Evolutionary conservation across 2,888 invertebrate species (phyloP).

Genomic region (Zygaena filipendulae): DNA sequence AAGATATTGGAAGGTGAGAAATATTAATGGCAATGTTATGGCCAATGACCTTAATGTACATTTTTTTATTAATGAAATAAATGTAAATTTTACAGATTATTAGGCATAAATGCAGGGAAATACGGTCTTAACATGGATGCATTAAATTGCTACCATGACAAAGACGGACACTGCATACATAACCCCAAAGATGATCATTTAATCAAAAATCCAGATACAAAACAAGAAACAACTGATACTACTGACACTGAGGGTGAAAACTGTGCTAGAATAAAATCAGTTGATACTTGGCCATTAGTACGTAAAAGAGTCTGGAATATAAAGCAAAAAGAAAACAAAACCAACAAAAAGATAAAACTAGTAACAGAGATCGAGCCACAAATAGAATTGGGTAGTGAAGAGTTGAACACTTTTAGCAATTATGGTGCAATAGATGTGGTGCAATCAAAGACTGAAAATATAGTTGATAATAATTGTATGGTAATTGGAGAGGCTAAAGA

Average conservation of each 20-base stretch:
- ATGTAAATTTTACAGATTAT: slow-evolving; percentile 26
- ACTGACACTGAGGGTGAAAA: slow-evolving; percentile 32
- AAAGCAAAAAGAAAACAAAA: slow-evolving; percentile 12
- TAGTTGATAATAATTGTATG: slow-evolving; percentile 11
- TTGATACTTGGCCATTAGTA: slow-evolving; percentile 43
- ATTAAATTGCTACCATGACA: slow-evolving; percentile 45
- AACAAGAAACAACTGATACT: slow-evolving; percentile 23
- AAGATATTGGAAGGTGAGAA: slow-evolving; percentile 44
- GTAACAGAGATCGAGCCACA: slow-evolving; percentile 20
- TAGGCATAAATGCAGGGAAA: slow-evolving; percentile 48
- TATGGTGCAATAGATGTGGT: slow-evolving; percentile 5
- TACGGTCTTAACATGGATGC: slow-evolving; percentile 49
- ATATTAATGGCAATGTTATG: too few relatives aligned
- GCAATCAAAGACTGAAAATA: slow-evolving; percentile 4
- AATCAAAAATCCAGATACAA: slow-evolving; percentile 20
- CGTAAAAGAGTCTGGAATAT: slow-evolving; percentile 33
- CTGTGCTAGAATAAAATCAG: slow-evolving; percentile 42
- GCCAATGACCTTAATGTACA: background rate
- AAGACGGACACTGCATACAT: slow-evolving; percentile 45
- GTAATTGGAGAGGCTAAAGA: slow-evolving; percentile 5
- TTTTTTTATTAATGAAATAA: background rate
- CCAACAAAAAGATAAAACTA: slow-evolving; percentile 10
- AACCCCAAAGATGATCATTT: slow-evolving; percentile 28
- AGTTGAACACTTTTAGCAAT: slow-evolving; percentile 24
- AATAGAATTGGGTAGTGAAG: slow-evolving; percentile 36